Evolutionary conservation across 2,888 invertebrate species (phyloP), one percentile per base, ranked within the genome.

Genomic region (Pasiphila rectangulata): DNA sequence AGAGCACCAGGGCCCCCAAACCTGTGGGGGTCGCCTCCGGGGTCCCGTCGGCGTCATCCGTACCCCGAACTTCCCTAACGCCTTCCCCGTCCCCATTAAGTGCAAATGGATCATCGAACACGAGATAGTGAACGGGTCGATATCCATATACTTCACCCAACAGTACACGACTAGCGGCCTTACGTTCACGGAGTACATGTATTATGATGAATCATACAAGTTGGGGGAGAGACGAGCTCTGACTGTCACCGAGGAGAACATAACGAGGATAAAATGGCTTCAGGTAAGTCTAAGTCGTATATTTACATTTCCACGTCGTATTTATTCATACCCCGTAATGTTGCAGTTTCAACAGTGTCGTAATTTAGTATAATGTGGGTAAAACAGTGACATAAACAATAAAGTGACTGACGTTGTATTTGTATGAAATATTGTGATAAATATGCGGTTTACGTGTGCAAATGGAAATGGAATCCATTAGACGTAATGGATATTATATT

Each of bases 81-180:
- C 93, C 15, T 97, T 96, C 77, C 89, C 91, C 3, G 94, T 95
- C 27, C 97, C 97, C 9, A 93, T 96, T 51, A 91, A 91, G 60
- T 97, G 97, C 76, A 92, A 93, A 61, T 97, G 97, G 97, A 90
- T 97, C 47, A 95, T 97, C 70, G 81, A 85, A 50, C 94, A 96
- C 69, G 93, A 94, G n/a, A 93, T 94, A 54, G 89, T 89, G 46
- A 93, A 94, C 63, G 91, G 93, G 5, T 93, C 94, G 38, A 96
- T 97, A 68, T 92, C 95, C 57, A 91, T 97, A 56, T 97, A 97
- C 73, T 91, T 97, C 62, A 96, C 96, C 1, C 97, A 97, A 72
- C 92, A 96, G 63, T 97, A 94, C 85, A 94, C 95, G 29, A 92
- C 93, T 60, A 93, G 93, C 64, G 95, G 95, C 0, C 79, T 95